These are phyloP conservation scores for Cotesia vestalis DNA, from an alignment of 1,140 invertebrate species.

Conservation along the genomic window DNA sequence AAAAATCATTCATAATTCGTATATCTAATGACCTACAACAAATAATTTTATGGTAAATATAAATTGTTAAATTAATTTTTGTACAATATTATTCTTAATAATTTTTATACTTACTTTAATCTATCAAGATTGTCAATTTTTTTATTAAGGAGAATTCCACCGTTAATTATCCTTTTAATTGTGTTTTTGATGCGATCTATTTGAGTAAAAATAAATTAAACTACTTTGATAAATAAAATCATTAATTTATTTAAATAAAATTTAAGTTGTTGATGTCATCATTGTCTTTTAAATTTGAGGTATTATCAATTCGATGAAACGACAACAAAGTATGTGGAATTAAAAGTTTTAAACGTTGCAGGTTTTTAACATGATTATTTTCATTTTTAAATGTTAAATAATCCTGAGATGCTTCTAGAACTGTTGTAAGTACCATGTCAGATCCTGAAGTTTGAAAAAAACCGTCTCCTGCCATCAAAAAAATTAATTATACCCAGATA, in stretches of 20 bases:
- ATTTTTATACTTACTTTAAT: conserved; percentile 43
- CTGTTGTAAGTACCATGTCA: conserved; percentile 46
- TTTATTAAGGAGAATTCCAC: conserved; percentile 42
- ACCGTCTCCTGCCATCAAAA: conserved; percentile 46
- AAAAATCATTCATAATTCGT: conserved; percentile 57
- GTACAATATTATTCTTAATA: background rate
- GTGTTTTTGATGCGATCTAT: conserved; percentile 43
- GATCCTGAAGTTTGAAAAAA: conserved; percentile 54
- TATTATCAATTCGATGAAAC: conserved; percentile 28
- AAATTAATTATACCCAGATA: background rate
- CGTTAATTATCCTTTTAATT: conserved; percentile 36
- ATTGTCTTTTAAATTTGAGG: background rate
- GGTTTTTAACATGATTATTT: conserved; percentile 9
- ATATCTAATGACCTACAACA: conserved; percentile 50
- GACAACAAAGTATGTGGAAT: conserved; percentile 57
- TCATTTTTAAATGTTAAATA: conserved; percentile 23
- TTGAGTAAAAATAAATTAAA: conserved; percentile 28
- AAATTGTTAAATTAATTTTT: conserved; percentile 12
- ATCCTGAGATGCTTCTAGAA: conserved; percentile 25
- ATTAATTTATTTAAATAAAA: conserved; percentile 6
- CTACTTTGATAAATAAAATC: conserved; percentile 3
- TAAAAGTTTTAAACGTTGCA: conserved; percentile 48
- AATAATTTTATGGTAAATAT: conserved; percentile 11
- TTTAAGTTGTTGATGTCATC: conserved; percentile 2
- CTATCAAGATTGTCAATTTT: conserved; percentile 42